These are phyloP conservation scores for Amphipyra tragopoginis DNA, from an alignment of 2,888 invertebrate species.

Conservation along the genomic window DNA sequence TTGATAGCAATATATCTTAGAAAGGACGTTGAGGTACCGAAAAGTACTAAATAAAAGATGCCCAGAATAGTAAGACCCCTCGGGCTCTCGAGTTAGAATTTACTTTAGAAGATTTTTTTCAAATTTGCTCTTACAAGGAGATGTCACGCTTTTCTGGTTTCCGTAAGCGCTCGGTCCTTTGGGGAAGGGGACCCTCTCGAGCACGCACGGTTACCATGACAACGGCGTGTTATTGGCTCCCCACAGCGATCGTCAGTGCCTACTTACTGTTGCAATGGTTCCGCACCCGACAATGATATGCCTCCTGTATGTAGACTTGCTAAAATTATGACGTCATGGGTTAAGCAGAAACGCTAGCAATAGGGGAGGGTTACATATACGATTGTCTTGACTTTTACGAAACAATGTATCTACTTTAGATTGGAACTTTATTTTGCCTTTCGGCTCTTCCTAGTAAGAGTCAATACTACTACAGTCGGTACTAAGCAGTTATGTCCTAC, in stretches of 20 bases:
- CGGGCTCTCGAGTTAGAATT: slow-evolving; percentile 27
- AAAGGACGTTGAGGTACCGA: slow-evolving; percentile 60
- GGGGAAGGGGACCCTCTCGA: slow-evolving; percentile 79
- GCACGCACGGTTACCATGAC: slow-evolving; percentile 79
- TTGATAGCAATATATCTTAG: slow-evolving; percentile 61
- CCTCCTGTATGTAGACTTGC: slow-evolving; percentile 60
- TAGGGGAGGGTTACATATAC: slow-evolving; percentile 29
- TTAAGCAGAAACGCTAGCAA: slow-evolving; percentile 44
- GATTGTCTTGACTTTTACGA: slow-evolving; percentile 42
- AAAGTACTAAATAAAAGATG: slow-evolving; percentile 70
- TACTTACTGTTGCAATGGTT: slow-evolving; percentile 61
- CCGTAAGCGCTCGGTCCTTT: slow-evolving; percentile 73
- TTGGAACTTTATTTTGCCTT: slow-evolving; percentile 31
- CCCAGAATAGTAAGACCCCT: slow-evolving; percentile 65
- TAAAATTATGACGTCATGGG: slow-evolving; percentile 64
- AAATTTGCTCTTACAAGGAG: slow-evolving; percentile 64
- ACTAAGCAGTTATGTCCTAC: too few relatives aligned
- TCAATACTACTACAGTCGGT: too few relatives aligned
- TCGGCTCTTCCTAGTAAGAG: neutral
- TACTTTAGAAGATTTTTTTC: slow-evolving; percentile 49
- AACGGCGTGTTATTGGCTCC: slow-evolving; percentile 87
- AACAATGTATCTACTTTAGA: slow-evolving; percentile 37
- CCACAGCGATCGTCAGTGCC: slow-evolving; percentile 73
- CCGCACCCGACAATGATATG: slow-evolving; percentile 62
- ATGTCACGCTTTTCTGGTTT: slow-evolving; percentile 80